These are phyloP conservation scores for Eulacestoma nigropectus DNA, from an alignment of 2,113 vertebrate genomes.

Conservation along the genomic window DNA sequence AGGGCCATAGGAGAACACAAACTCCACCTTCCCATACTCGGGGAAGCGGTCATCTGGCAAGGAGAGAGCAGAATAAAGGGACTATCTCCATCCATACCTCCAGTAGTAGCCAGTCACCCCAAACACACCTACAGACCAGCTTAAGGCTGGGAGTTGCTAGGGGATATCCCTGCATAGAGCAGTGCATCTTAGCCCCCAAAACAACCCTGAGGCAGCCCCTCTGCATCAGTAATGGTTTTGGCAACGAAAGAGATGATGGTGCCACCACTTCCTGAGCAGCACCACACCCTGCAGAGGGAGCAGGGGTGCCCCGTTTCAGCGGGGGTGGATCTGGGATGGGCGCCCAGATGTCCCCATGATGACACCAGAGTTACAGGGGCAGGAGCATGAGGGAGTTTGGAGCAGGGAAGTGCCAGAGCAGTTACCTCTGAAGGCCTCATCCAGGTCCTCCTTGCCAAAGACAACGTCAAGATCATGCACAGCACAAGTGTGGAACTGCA, in stretches of 20 bases:
- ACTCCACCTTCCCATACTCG: conserved; percentile 96
- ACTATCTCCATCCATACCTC: neutral
- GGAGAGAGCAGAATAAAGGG: conserved; percentile 8
- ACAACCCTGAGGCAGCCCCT: neutral
- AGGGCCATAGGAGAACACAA: conserved; percentile 95
- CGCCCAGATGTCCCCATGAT: neutral
- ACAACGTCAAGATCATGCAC: conserved; percentile 90
- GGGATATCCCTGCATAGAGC: neutral
- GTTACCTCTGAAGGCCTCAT: conserved; percentile 94
- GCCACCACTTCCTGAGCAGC: neutral
- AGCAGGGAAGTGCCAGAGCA: rapidly evolving
- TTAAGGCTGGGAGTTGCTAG: neutral
- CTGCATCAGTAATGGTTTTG: rapidly evolving
- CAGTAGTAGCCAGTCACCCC: neutral
- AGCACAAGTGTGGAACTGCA: conserved; percentile 97
- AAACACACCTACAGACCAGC: neutral
- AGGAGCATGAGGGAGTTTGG: neutral
- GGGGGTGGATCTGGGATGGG: neutral
- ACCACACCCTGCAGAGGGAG: neutral
- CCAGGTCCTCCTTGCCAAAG: conserved; percentile 94
- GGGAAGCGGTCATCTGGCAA: conserved; percentile 92
- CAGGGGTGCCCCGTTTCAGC: neutral
- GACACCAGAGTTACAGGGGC: neutral
- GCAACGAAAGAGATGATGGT: neutral
- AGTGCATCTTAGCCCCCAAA: neutral